phyloP scores from a whole-genome alignment of 2,113 vertebrate genomes.

The Petaurus breviceps region DNA sequence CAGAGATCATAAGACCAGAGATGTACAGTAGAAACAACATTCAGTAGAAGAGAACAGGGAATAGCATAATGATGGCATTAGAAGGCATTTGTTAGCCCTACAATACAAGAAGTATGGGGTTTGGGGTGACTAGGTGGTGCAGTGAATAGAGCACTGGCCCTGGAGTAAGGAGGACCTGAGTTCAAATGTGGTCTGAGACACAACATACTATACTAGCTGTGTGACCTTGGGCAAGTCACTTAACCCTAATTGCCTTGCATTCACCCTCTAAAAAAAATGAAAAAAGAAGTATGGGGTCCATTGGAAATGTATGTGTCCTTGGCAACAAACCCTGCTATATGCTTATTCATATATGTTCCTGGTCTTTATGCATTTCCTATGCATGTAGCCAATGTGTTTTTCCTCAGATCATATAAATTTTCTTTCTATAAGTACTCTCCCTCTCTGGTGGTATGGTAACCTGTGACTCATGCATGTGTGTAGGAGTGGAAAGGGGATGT shows the following conservation, averaged over 20 bases:
- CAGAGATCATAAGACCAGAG: neutral
- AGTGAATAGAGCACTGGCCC: no score
- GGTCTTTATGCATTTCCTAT: no score
- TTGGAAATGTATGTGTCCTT: neutral
- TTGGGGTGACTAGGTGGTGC: no score
- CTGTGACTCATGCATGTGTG: neutral
- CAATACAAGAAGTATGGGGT: neutral
- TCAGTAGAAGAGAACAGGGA: neutral
- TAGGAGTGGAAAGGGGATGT: neutral
- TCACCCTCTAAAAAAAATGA: no score
- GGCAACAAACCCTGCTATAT: neutral
- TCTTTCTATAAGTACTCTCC: neutral
- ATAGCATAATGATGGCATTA: neutral
- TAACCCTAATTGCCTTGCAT: no score
- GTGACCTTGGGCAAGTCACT: no score
- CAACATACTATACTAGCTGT: no score
- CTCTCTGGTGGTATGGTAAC: neutral
- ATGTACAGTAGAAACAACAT: neutral
- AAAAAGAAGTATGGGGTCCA: neutral
- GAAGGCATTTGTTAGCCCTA: neutral
- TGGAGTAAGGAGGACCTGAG: no score
- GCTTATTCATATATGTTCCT: neutral
- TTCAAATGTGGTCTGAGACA: no score
- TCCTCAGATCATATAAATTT: neutral
- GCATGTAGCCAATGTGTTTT: no score